These are phyloP conservation scores for Antennarius striatus DNA, from an alignment of 2,113 vertebrate species.

Conservation along the genomic window DNA sequence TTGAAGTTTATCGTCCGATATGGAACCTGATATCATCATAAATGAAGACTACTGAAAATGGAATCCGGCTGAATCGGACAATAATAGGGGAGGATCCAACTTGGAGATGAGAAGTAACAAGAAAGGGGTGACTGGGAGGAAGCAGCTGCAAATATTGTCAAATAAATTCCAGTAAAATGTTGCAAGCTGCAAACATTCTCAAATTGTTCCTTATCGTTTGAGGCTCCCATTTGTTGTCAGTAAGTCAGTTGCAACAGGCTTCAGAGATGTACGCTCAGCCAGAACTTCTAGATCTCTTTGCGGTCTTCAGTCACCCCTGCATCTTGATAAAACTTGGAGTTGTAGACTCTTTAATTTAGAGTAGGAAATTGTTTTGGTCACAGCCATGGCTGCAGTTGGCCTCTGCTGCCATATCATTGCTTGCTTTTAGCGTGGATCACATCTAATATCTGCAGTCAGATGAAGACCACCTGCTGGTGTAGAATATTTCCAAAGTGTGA, in stretches of 20 bases:
- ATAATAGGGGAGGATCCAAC: background rate
- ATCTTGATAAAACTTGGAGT: background rate
- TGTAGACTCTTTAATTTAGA: conserved; percentile 2
- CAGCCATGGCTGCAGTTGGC: conserved; percentile 27
- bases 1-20: too few relatives aligned
- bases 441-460: background rate
- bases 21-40: too few relatives aligned
- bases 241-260: conserved; percentile 18
- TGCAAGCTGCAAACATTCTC: conserved; percentile 21
- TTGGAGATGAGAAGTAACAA: background rate
- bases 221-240: conserved; percentile 41
- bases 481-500: background rate
- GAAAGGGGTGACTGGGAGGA: conserved; percentile 8
- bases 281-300: background rate
- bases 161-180: conserved; percentile 13
- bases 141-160: conserved; percentile 4
- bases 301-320: conserved; percentile 38
- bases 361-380: background rate
- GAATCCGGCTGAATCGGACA: background rate
- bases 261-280: background rate
- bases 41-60: background rate
- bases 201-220: conserved; percentile 16
- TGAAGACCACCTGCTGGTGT: background rate
- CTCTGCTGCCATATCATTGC: background rate
- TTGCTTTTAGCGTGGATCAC: too few relatives aligned